Evolutionary conservation across 2,113 vertebrate genomes (phyloP).

Genomic region (Phocoena sinus): DNA sequence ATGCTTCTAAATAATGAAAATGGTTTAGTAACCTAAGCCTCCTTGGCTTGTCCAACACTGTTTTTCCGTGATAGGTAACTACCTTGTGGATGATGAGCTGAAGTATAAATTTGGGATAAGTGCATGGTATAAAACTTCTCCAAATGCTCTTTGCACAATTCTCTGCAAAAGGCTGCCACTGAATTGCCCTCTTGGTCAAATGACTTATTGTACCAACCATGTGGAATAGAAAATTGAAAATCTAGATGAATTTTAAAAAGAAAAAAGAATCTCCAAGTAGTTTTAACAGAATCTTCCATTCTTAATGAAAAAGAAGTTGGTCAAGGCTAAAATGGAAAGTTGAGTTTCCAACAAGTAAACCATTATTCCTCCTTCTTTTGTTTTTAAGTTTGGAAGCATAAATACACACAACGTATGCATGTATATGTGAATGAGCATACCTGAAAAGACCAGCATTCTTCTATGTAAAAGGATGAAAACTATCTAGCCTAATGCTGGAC

Average conservation of each 20-base stretch:
- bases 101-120: background rate
- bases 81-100: background rate
- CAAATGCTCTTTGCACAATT: background rate
- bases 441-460: background rate
- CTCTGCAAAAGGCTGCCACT: background rate
- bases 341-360: background rate
- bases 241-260: background rate
- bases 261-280: background rate
- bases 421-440: background rate
- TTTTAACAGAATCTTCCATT: background rate
- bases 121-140: background rate
- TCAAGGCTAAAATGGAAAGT: background rate
- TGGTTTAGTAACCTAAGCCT: background rate
- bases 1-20: background rate
- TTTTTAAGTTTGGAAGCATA: background rate
- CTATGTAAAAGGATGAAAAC: background rate
- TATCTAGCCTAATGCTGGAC: background rate
- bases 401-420: background rate
- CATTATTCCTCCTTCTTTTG: background rate
- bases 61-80: background rate
- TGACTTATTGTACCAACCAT: background rate
- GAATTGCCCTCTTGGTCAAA: background rate
- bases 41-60: background rate
- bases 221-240: background rate
- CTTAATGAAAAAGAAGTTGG: background rate